These are phyloP conservation scores for Pampusana beccarii DNA, from an alignment of 2,113 vertebrate species.

Conservation along the genomic window DNA sequence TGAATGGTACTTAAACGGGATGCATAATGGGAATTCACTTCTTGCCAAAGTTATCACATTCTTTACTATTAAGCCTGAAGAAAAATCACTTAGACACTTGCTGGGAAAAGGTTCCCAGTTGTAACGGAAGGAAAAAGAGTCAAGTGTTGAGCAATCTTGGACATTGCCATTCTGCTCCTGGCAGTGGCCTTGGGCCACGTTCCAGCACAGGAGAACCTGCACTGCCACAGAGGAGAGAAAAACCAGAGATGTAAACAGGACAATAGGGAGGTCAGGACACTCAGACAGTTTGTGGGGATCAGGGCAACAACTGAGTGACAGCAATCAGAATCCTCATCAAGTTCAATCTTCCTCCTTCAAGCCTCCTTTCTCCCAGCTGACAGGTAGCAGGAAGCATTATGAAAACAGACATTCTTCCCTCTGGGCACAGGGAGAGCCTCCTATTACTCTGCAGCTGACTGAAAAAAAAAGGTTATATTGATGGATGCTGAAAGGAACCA, in stretches of 20 bases:
- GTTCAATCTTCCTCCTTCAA: not conserved
- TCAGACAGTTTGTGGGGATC: not conserved
- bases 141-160: conserved; percentile 6
- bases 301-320: not conserved
- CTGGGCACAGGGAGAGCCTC: not conserved
- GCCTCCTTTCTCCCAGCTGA: not conserved
- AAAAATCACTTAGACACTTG: not conserved
- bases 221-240: not conserved
- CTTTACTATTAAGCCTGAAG: not conserved
- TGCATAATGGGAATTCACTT: not conserved
- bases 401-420: conserved; percentile 19
- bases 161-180: conserved; percentile 35
- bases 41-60: conserved; percentile 37
- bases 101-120: not conserved
- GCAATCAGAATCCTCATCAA: not conserved
- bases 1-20: conserved; percentile 23
- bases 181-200: not conserved
- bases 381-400: not conserved
- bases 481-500: not conserved
- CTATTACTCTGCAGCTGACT: not conserved
- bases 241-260: not conserved
- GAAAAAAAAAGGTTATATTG: not conserved
- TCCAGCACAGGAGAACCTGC: not conserved
- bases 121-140: conserved; percentile 31
- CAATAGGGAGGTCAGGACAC: not conserved